These are phyloP conservation scores for Hypotaenidia okinawae DNA, from an alignment of 2,797 vertebrate genomes.

Conservation along the genomic window DNA sequence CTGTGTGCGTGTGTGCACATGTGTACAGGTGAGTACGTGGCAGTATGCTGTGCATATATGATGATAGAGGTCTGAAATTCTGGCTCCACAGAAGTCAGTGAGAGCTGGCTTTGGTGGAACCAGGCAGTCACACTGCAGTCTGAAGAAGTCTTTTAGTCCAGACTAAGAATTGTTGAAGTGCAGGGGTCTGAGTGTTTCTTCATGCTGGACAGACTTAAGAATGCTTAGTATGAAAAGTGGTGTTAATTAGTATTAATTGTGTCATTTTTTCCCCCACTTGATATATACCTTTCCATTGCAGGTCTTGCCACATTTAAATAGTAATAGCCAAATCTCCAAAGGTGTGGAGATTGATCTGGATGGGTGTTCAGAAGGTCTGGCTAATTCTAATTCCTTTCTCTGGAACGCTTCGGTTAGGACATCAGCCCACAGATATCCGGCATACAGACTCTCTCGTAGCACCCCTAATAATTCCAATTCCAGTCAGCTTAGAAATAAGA, in stretches of 20 bases:
- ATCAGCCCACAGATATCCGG: not conserved
- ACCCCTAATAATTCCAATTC: not conserved
- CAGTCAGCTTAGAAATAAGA: not conserved
- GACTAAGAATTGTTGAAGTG: not conserved
- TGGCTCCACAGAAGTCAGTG: not conserved
- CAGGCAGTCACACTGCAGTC: not conserved
- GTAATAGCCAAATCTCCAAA: not conserved
- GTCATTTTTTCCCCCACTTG: not conserved
- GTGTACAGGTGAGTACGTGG: not conserved
- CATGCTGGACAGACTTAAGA: not conserved
- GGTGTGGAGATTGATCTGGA: not conserved
- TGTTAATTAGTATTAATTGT: not conserved
- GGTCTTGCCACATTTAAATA: not conserved
- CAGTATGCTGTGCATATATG: not conserved
- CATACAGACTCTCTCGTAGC: not conserved
- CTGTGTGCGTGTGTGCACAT: rapidly evolving
- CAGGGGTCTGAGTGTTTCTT: not conserved
- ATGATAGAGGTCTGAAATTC: not conserved
- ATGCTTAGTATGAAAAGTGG: not conserved
- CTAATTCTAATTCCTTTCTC: not conserved
- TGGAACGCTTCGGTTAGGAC: not conserved
- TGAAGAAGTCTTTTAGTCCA: not conserved
- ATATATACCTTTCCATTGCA: not conserved
- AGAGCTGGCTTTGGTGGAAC: not conserved
- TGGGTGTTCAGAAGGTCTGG: not conserved